phyloP scores from a whole-genome alignment of 2,113 vertebrate species.

The Aphelocoma coerulescens region DNA sequence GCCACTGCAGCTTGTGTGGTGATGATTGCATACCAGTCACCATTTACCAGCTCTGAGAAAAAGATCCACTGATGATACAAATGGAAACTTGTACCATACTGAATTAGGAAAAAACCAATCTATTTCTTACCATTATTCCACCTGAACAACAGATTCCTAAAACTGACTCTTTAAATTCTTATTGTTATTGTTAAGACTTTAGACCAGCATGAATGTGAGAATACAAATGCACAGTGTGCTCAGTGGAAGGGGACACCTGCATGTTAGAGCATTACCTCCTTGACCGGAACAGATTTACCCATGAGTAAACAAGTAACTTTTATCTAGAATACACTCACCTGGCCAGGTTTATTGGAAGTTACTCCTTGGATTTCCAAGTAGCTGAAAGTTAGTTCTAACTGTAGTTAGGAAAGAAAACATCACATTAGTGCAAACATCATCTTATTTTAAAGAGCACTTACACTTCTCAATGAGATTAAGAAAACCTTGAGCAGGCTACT shows the following conservation, averaged over 20 bases:
- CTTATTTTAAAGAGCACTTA: background rate
- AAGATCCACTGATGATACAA: background rate
- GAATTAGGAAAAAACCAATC: background rate
- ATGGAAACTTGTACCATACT: background rate
- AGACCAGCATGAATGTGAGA: background rate
- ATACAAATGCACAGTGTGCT: background rate
- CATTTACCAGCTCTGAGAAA: background rate
- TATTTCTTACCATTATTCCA: background rate
- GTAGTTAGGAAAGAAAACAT: conserved; percentile 30
- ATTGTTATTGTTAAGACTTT: background rate
- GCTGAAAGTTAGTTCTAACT: conserved; percentile 94
- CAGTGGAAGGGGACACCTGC: background rate
- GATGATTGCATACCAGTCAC: background rate
- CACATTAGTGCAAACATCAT: background rate
- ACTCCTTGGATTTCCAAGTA: conserved; percentile 97
- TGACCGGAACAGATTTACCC: background rate
- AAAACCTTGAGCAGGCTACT: background rate
- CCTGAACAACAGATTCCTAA: background rate
- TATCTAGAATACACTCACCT: conserved; percentile 75
- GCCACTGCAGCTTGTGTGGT: background rate
- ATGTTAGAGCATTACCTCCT: background rate
- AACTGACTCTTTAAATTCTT: background rate
- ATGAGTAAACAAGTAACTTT: background rate
- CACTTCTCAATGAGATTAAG: background rate
- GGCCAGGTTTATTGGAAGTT: conserved; percentile 86